These are phyloP conservation scores for Creontiades dilutus DNA, from an alignment of 2,888 invertebrate genomes.

Conservation along the genomic window DNA sequence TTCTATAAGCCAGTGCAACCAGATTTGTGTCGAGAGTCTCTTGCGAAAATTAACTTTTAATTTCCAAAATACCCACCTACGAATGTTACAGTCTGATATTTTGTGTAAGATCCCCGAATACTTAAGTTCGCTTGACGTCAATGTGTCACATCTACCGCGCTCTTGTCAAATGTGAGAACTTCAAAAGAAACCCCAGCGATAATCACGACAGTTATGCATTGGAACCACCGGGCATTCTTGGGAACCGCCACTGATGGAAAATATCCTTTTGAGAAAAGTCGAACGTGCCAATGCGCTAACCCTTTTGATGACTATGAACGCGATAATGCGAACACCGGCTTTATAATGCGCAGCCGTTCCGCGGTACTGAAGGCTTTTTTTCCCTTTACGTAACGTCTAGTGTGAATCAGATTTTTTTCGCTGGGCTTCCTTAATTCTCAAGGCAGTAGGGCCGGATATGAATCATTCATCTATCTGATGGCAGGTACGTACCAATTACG, in stretches of 20 bases:
- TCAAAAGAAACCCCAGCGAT: background rate
- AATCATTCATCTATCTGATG: conserved; percentile 27
- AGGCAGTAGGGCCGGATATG: conserved; percentile 21
- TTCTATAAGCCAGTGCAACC: no score
- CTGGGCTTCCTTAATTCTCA: conserved; percentile 20
- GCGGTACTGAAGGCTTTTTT: background rate
- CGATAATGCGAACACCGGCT: conserved; percentile 1
- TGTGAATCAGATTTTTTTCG: conserved; percentile 34
- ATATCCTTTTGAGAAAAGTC: conserved; percentile 28
- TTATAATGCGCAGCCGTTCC: conserved; percentile 1
- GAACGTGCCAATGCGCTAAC: background rate
- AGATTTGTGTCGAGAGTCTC: no score
- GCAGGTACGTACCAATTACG: conserved; percentile 2
- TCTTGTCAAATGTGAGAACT: background rate
- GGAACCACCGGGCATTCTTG: background rate
- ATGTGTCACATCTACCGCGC: no score
- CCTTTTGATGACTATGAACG: conserved; percentile 25
- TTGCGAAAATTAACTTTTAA: no score
- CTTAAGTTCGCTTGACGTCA: no score
- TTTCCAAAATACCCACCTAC: no score
- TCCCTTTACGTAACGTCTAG: background rate
- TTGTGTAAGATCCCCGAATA: no score
- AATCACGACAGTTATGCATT: conserved; percentile 28
- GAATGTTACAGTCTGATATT: no score
- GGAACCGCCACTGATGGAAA: background rate